Conservation (phyloP, 2,888 invertebrate species). For the Phytoseiulus persimilis region DNA sequence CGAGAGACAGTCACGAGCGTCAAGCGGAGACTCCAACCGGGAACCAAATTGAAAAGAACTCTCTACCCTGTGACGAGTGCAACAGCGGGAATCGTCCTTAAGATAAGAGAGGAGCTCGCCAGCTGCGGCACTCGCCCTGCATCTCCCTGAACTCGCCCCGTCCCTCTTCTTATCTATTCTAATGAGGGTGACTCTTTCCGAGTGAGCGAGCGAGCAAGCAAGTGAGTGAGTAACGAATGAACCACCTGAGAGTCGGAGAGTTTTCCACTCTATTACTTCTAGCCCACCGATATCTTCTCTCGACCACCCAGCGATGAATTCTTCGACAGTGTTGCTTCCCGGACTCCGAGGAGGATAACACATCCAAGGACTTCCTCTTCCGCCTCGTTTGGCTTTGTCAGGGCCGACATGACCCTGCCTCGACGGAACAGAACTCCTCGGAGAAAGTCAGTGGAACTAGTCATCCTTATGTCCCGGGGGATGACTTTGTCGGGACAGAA, state of each 20-base stretch:
- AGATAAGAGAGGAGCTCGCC: neutral
- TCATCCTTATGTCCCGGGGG: no score
- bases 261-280: neutral
- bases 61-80: neutral
- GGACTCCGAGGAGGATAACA: no score
- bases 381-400: neutral
- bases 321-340: no score
- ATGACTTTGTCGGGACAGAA: no score
- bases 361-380: neutral
- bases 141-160: neutral
- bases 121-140: neutral
- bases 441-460: no score
- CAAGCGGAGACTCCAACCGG: neutral
- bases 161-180: neutral
- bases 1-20: neutral
- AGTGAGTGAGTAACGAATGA: neutral
- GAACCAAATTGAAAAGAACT: neutral
- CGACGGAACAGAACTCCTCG: no score
- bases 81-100: neutral
- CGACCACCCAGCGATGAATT: neutral
- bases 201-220: neutral
- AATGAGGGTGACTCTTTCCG: conserved; percentile 5
- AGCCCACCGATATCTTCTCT: neutral
- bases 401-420: no score
- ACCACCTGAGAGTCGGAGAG: neutral